A percentile compares a stretch with the other conserved stretches of the same genome.
These are phyloP conservation scores for Nyleta sp. DNA, from an alignment of 2,888 invertebrate genomes.

Conservation along the genomic window DNA sequence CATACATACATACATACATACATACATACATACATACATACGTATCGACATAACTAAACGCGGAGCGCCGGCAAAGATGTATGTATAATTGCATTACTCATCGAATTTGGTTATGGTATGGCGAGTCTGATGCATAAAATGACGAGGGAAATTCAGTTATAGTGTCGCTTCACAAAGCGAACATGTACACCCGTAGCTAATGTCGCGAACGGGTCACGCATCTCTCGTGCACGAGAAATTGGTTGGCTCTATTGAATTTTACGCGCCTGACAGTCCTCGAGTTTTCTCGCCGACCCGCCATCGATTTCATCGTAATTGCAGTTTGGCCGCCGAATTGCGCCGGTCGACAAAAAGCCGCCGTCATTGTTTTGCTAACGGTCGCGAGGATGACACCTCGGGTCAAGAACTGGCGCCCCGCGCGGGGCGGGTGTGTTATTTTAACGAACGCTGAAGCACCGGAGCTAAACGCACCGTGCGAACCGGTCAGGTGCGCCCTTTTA, in stretches of 20 bases:
- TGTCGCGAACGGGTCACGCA: constrained; percentile 73
- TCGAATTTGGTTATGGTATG: constrained; percentile 82
- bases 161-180: constrained; percentile 82
- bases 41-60: constrained; percentile 67
- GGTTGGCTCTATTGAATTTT: constrained; percentile 67
- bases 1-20: no score
- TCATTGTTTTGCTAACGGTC: constrained; percentile 31
- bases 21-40: constrained; percentile 58
- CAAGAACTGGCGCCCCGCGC: constrained; percentile 63
- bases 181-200: constrained; percentile 76
- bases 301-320: constrained; percentile 42
- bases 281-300: constrained; percentile 63
- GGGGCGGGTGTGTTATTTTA: constrained; percentile 74
- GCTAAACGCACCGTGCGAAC: constrained; percentile 78
- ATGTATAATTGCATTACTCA: constrained; percentile 82
- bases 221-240: constrained; percentile 66
- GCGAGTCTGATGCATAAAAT: constrained; percentile 83
- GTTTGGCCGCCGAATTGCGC: constrained; percentile 24
- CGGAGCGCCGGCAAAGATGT: constrained; percentile 79
- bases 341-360: constrained; percentile 15
- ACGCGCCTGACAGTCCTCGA: constrained; percentile 63
- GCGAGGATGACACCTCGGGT: constrained; percentile 27
- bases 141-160: constrained; percentile 81
- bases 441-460: constrained; percentile 74
- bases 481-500: constrained; percentile 74